Conservation (phyloP, 2,113 vertebrate genomes). For the Synchiropus splendidus region DNA sequence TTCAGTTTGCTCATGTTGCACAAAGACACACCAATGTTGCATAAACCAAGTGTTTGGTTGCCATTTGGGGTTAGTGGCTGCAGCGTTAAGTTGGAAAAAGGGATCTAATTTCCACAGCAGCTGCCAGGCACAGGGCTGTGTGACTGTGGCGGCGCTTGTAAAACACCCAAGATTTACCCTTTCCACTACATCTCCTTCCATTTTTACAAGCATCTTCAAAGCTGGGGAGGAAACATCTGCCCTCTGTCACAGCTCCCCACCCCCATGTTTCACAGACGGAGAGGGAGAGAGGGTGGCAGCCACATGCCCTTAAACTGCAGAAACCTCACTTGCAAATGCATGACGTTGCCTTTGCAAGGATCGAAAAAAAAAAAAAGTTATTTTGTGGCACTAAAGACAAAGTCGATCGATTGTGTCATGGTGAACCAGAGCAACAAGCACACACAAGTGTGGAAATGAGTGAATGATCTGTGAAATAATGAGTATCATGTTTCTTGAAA, state of each 20-base stretch:
- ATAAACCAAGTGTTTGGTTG: constrained; percentile 16
- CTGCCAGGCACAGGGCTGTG: constrained; percentile 16
- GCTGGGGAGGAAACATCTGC: constrained; percentile 47
- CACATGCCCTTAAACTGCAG: too few relatives aligned
- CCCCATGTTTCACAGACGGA: constrained; percentile 44
- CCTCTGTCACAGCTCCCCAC: constrained; percentile 38
- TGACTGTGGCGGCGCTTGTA: constrained; percentile 16
- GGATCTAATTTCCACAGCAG: constrained; percentile 20
- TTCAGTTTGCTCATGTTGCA: constrained; percentile 16
- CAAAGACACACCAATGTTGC: constrained; percentile 1
- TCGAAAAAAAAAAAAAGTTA: too few relatives aligned
- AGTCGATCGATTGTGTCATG: too few relatives aligned
- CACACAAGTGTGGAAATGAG: too few relatives aligned
- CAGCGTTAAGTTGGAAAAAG: constrained; percentile 5
- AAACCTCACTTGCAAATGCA: too few relatives aligned
- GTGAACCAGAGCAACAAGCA: too few relatives aligned
- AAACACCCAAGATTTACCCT: constrained; percentile 14
- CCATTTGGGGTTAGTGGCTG: constrained; percentile 18
- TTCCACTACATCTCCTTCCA: constrained; percentile 12
- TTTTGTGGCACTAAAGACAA: too few relatives aligned
- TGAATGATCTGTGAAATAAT: too few relatives aligned
- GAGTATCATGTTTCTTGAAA: too few relatives aligned
- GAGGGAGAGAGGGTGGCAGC: neutral
- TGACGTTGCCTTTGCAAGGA: too few relatives aligned
- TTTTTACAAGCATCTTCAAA: constrained; percentile 43